phyloP scores from a whole-genome alignment of 1,140 invertebrate genomes.

The Ladona fulva region DNA sequence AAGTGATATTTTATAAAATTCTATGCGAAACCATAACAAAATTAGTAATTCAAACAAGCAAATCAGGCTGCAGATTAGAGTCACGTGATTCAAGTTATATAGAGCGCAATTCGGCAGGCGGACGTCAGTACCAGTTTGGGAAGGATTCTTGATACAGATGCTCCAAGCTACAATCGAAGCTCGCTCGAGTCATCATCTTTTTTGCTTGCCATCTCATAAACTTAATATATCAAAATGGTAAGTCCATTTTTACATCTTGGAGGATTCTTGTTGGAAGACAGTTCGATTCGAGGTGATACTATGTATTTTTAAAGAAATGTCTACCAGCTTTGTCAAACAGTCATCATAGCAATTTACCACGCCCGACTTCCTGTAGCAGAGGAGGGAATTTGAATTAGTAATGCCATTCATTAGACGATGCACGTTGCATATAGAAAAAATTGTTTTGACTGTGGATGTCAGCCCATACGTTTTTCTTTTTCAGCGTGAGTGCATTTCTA shows the following conservation, averaged over 20 bases:
- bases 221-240: neutral
- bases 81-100: neutral
- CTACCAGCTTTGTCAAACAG: no score
- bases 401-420: no score
- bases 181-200: neutral
- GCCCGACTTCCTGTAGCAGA: no score
- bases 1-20: neutral
- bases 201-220: no score
- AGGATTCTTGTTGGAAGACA: no score
- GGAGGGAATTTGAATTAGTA: no score
- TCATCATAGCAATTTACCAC: no score
- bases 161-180: neutral
- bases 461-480: constrained; percentile 25
- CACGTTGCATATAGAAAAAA: constrained; percentile 13
- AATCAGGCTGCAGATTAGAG: neutral
- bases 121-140: neutral
- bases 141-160: neutral
- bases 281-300: no score
- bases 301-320: no score
- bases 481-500: constrained; percentile 73
- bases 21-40: neutral
- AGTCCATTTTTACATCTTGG: neutral
- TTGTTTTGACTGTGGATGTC: neutral
- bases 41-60: neutral
- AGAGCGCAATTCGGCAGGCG: neutral